Conservation (phyloP, 2,888 invertebrate genomes). For the Lycocerus yunnanus region DNA sequence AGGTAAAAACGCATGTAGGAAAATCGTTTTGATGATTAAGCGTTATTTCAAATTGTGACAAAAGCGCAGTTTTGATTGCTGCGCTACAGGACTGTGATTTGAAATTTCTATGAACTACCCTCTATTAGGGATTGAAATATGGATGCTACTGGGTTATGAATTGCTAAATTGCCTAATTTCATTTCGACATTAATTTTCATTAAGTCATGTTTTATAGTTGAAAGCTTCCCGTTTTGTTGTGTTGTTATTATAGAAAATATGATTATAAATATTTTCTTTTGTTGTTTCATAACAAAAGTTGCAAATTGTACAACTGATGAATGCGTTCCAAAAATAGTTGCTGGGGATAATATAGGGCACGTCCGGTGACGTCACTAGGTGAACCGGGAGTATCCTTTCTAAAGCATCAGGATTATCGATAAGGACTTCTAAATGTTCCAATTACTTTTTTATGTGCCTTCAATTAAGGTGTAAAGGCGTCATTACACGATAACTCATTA, state of each 20-base stretch:
- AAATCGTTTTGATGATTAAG: not conserved
- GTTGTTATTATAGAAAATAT: not conserved
- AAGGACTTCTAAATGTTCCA: not conserved
- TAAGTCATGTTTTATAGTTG: not conserved
- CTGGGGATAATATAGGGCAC: conserved; percentile 15
- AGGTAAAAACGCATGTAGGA: no score
- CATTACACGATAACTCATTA: not conserved
- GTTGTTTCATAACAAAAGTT: not conserved
- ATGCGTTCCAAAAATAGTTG: conserved; percentile 15
- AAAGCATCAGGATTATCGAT: conserved; percentile 6
- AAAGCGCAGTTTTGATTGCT: no score
- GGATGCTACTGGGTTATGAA: not conserved
- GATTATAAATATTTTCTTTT: not conserved
- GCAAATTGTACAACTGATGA: conserved; percentile 10
- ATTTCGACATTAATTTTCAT: not conserved
- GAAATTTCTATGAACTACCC: not conserved
- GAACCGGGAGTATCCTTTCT: conserved; percentile 12
- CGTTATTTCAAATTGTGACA: not conserved
- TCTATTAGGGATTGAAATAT: not conserved
- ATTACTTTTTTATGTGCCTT: not conserved
- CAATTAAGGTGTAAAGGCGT: not conserved
- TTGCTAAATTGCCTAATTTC: not conserved
- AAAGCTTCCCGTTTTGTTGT: not conserved
- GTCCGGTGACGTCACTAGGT: conserved; percentile 19
- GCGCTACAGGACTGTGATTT: not conserved